A percentile compares a stretch with the other conserved stretches of the same genome.
Conservation (phyloP, 2,797 vertebrate species). For the Pipistrellus kuhlii region DNA sequence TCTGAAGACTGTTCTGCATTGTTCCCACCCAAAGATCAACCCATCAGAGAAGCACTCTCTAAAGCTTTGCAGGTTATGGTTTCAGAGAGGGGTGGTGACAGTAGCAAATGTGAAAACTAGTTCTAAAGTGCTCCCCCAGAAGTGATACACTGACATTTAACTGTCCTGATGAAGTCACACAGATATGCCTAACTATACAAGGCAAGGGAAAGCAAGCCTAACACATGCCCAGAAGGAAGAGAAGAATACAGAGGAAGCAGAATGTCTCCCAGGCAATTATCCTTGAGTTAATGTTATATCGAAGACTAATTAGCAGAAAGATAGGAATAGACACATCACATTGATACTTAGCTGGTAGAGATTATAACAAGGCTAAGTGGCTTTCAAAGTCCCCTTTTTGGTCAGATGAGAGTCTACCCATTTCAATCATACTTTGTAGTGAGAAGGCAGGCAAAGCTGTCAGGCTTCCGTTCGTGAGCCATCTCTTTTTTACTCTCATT, state of each 20-base stretch:
- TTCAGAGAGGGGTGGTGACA: neutral
- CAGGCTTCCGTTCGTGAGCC: neutral
- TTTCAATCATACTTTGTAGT: neutral
- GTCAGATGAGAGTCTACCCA: neutral
- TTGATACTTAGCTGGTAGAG: neutral
- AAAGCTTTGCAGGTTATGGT: neutral
- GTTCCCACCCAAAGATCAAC: neutral
- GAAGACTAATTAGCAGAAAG: neutral
- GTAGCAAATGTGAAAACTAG: neutral
- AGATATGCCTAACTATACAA: neutral
- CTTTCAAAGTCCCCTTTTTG: neutral
- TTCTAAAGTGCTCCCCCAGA: neutral
- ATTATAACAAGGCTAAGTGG: neutral
- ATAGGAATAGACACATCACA: neutral
- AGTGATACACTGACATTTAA: neutral
- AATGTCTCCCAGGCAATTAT: neutral
- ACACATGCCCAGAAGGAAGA: neutral
- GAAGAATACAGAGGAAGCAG: neutral
- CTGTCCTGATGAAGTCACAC: neutral
- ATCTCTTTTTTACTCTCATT: neutral
- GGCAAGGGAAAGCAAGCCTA: neutral
- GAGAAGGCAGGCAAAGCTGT: neutral
- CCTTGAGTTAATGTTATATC: neutral
- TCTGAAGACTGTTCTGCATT: neutral
- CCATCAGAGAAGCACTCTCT: neutral